Evolutionary conservation across 2,113 vertebrate genomes (phyloP), one percentile per base, ranked within the genome.

Genomic region (Cebidichthys violaceus): DNA sequence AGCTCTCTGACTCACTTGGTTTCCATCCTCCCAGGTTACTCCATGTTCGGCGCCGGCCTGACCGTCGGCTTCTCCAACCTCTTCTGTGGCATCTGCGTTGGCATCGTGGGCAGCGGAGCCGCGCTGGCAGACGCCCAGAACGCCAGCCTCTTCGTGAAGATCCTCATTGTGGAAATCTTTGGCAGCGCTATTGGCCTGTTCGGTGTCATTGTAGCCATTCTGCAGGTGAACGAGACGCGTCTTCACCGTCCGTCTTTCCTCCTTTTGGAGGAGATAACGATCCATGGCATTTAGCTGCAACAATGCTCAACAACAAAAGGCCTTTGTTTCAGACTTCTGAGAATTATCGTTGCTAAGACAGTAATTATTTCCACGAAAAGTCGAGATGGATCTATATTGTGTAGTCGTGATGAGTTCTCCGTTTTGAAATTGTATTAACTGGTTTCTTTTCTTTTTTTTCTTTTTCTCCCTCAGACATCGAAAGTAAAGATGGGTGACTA

Each of bases 401-500:
- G 6, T 18, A 2, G 14, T 45, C 61, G 11, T 11, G 35, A 24
- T 43, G 45, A 8, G 31, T 7, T 70, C 15, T 60, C 2, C n/a
- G 20, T 67, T 41, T 47, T 60, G 4, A 47, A 70, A 60, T 14
- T 75, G 20, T 64, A 54, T 62, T 39, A 24, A 69, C 41, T 22
- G 9, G 0, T 71, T 4, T 31, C 4, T 57, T 57, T 62, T 61
- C 9, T 9, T n/a, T 39, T 73, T 84, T 59, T 74, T 75, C 66
- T 84, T 59, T 74, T 75, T 66, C 69, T 73, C 91, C 94, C 90
- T 17, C 92, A 99, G 98, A 99, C 98, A 37, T 99, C 98, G n/a
- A 98, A 96, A 96, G 97, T 99, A 96, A 99, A 99, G 95, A 99
- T 99, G 98, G 98, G 98, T 43, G 96, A 99, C 91, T 99, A 97